These are phyloP conservation scores for Pristis pectinata DNA, from an alignment of 2,797 vertebrate genomes.

Conservation along the genomic window DNA sequence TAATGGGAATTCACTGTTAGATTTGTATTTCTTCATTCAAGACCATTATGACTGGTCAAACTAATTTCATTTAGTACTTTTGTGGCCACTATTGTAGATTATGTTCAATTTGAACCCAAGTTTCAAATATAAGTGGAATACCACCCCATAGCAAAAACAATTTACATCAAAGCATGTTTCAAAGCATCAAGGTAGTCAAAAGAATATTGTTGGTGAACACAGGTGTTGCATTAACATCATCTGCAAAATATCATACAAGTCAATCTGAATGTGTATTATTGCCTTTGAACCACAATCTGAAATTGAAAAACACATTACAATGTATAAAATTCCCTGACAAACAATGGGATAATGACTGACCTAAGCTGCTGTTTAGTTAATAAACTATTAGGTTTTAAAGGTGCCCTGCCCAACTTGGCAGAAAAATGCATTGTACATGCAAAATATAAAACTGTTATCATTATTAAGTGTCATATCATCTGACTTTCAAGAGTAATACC, in stretches of 20 bases:
- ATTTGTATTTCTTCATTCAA: neutral
- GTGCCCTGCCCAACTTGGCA: neutral
- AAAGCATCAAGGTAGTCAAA: neutral
- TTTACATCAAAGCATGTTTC: neutral
- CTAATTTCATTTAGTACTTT: neutral
- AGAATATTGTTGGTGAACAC: neutral
- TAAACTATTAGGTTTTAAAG: neutral
- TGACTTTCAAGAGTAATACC: constrained; percentile 22
- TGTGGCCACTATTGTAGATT: neutral
- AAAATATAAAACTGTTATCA: neutral
- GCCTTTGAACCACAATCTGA: neutral
- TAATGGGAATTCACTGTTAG: neutral
- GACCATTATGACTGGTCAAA: neutral
- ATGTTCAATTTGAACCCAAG: neutral
- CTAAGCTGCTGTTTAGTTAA: neutral
- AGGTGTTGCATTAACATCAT: neutral
- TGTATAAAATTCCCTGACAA: neutral
- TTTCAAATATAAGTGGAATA: neutral
- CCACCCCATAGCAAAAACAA: neutral
- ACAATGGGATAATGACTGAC: neutral
- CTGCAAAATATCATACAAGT: neutral
- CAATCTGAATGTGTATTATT: neutral
- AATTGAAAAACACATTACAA: neutral
- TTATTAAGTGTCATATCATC: neutral
- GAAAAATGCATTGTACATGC: neutral